Conservation (phyloP, 2,888 invertebrate genomes). For the Sarcophaga variegata region DNA sequence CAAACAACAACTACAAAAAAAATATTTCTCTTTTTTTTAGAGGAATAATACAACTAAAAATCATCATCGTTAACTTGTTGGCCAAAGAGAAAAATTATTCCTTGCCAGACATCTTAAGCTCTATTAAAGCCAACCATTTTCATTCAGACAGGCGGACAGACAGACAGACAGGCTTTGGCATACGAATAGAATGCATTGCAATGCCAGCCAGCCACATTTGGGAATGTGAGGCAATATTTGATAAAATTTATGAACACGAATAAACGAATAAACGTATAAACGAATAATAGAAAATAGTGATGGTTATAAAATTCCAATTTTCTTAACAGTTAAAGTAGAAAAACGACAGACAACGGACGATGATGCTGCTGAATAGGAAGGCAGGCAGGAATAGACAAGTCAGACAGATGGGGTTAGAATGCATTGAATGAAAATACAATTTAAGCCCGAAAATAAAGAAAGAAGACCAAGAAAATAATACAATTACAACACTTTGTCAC, state of each 20-base stretch:
- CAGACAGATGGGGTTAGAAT: background rate
- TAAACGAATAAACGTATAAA: conserved; percentile 74
- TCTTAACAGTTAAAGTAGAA: conserved; percentile 44
- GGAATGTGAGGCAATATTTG: conserved; percentile 66
- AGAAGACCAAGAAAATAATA: conserved; percentile 37
- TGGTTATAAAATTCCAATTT: conserved; percentile 66
- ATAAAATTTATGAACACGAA: conserved; percentile 79
- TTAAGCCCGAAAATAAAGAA: conserved; percentile 16
- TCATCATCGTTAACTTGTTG: conserved; percentile 63
- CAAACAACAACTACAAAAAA: conserved; percentile 7
- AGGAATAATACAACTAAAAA: conserved; percentile 60
- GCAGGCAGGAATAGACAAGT: conserved; percentile 1
- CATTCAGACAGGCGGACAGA: background rate
- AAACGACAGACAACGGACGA: background rate
- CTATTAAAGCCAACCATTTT: conserved; percentile 51
- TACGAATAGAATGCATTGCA: no score
- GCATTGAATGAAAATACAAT: conserved; percentile 37
- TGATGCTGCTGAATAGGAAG: background rate
- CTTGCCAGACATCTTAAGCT: conserved; percentile 68
- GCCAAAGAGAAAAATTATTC: conserved; percentile 15
- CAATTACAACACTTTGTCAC: conserved; percentile 40
- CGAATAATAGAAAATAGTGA: conserved; percentile 70
- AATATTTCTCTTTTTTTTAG: background rate
- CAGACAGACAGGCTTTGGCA: background rate
- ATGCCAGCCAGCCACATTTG: background rate